Conservation (phyloP, 2,113 vertebrate genomes). For the Platichthys stellatus region DNA sequence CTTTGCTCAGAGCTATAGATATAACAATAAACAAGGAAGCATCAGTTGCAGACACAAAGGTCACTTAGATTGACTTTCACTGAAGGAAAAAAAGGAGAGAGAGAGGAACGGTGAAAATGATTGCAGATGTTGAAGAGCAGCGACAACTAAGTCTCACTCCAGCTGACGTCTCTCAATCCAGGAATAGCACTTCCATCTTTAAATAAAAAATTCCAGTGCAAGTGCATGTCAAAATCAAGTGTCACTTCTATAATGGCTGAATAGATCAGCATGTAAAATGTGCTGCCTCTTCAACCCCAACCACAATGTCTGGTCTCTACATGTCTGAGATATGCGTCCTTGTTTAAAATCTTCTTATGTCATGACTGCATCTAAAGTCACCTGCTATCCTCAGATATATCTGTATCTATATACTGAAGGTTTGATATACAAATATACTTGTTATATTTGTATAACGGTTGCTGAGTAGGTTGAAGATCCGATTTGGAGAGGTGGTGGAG, state of each 20-base stretch:
- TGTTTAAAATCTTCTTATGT: too few relatives aligned
- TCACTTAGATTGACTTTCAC: not conserved
- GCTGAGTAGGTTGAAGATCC: not conserved
- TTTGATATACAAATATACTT: too few relatives aligned
- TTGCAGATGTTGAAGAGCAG: conserved; percentile 15
- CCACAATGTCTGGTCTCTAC: too few relatives aligned
- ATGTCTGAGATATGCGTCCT: too few relatives aligned
- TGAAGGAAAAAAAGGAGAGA: not conserved
- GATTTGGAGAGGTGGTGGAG: not conserved
- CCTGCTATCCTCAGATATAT: too few relatives aligned
- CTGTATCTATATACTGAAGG: too few relatives aligned
- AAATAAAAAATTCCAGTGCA: conserved; percentile 14
- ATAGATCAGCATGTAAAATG: not conserved
- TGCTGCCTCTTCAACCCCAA: too few relatives aligned
- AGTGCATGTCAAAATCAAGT: not conserved
- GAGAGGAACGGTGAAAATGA: conserved; percentile 2
- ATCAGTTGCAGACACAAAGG: not conserved
- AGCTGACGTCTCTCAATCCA: conserved; percentile 24
- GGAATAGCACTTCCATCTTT: conserved; percentile 26
- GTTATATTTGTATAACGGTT: too few relatives aligned
- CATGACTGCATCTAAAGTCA: too few relatives aligned
- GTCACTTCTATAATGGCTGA: not conserved
- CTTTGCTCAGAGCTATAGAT: too few relatives aligned
- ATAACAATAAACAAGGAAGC: too few relatives aligned
- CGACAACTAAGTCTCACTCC: not conserved